Percentiles rank a stretch among this genome's conserved stretches.
Evolutionary conservation across 2,888 invertebrate species (phyloP).

Genomic region (Eumerus sabulonum): DNA sequence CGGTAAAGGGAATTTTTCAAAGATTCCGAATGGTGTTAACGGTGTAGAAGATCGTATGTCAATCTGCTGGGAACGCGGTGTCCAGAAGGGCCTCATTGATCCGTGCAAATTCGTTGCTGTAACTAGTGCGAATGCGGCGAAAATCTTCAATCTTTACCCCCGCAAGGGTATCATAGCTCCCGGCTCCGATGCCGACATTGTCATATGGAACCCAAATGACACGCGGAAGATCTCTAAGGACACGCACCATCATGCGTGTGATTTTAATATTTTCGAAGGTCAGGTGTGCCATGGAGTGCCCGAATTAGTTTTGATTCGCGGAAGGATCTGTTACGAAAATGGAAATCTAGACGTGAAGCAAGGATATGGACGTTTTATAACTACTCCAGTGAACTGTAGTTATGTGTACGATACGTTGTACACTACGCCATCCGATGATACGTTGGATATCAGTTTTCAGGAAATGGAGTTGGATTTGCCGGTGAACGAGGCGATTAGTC

Average conservation of each 20-base stretch:
- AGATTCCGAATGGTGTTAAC: conserved; percentile 98
- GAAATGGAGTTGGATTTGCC: conserved; percentile 36
- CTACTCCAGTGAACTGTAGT: conserved; percentile 79
- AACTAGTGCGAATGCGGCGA: conserved; percentile 97
- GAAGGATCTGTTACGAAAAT: conserved; percentile 94
- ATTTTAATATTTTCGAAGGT: conserved; percentile 99
- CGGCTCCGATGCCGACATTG: conserved; percentile 97
- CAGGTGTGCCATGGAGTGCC: conserved; percentile 95
- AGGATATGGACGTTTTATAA: conserved; percentile 93
- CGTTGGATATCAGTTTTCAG: conserved; percentile 24
- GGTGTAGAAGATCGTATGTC: conserved; percentile 99
- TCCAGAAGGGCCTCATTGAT: conserved; percentile 93
- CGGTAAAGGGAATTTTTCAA: conserved; percentile 93
- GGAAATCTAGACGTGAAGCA: conserved; percentile 91
- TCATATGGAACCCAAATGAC: conserved; percentile 95
- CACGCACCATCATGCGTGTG: conserved; percentile 94
- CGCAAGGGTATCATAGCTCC: conserved; percentile 95
- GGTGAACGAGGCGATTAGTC: conserved; percentile 15
- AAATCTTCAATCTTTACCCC: conserved; percentile 98
- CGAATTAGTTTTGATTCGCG: conserved; percentile 94
- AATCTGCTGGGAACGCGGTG: conserved; percentile 97
- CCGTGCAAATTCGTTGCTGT: conserved; percentile 97
- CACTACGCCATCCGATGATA: conserved; percentile 8
- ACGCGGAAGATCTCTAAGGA: conserved; percentile 93
- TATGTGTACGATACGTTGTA: conserved; percentile 32